phyloP scores from a whole-genome alignment of 1,140 invertebrate species.

The Paramacrobiotus metropolitanus region DNA sequence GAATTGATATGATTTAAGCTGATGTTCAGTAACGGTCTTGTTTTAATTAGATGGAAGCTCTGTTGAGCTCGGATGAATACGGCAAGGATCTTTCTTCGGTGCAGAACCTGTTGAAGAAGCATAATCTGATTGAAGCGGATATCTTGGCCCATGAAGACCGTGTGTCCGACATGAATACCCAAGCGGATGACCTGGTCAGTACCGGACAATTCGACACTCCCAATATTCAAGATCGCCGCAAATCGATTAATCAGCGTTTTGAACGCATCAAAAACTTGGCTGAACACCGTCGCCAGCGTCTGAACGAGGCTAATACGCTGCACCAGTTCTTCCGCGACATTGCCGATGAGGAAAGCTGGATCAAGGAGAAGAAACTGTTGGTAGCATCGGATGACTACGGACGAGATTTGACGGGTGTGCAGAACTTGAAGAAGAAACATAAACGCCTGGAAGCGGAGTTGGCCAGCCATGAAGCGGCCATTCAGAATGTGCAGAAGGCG shows the following conservation, averaged over 20 bases:
- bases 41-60: constrained; percentile 42
- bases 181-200: constrained; percentile 77
- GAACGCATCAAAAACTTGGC: constrained; percentile 73
- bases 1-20: not conserved
- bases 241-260: constrained; percentile 79
- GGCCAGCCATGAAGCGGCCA: constrained; percentile 81
- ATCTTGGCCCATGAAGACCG: constrained; percentile 85
- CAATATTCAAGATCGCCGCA: constrained; percentile 70
- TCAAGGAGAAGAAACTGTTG: constrained; percentile 94
- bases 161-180: constrained; percentile 44
- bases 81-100: constrained; percentile 94
- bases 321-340: constrained; percentile 99
- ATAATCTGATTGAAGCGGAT: constrained; percentile 90
- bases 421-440: constrained; percentile 95
- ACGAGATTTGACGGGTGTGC: constrained; percentile 84
- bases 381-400: constrained; percentile 95
- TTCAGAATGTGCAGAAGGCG: constrained; percentile 84
- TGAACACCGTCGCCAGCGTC: constrained; percentile 60
- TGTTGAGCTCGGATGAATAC: constrained; percentile 84
- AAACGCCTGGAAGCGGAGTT: constrained; percentile 86
- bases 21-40: not conserved
- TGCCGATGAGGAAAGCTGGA: constrained; percentile 99
- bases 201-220: constrained; percentile 80
- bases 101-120: constrained; percentile 98
- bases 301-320: constrained; percentile 82